Evolutionary conservation across 2,113 vertebrate species (phyloP).

Genomic region (Sebastes schlegelii): DNA sequence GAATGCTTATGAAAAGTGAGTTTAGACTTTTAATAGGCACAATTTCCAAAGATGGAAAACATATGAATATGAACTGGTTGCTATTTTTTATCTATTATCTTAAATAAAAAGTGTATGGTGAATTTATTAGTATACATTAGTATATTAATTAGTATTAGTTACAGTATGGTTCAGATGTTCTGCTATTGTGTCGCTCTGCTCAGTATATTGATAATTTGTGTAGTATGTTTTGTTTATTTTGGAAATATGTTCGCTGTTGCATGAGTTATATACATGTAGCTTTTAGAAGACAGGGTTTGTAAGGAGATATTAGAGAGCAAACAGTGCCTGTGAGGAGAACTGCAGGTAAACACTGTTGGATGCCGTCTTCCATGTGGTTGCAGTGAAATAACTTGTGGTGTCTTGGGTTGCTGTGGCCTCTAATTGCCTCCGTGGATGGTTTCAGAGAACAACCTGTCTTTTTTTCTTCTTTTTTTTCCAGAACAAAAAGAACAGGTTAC

Average conservation of each 20-base stretch:
- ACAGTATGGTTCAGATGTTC: background rate
- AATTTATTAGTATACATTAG: background rate
- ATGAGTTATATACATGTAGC: background rate
- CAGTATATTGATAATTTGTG: background rate
- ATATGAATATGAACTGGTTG: background rate
- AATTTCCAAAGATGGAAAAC: background rate
- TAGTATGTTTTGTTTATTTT: background rate
- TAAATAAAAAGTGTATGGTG: background rate
- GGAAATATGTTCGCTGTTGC: background rate
- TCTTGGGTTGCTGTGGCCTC: slow-evolving; percentile 25
- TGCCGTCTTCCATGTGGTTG: slow-evolving; percentile 11
- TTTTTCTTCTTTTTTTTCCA: background rate
- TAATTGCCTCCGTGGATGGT: slow-evolving; percentile 34
- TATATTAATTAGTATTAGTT: no score
- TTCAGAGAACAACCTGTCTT: slow-evolving; percentile 20
- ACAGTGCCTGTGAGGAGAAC: slow-evolving; percentile 18
- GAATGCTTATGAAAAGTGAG: background rate
- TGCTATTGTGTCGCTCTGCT: background rate
- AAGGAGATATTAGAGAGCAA: slow-evolving; percentile 17
- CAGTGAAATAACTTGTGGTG: slow-evolving; percentile 6
- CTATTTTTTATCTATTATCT: background rate
- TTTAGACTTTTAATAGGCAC: background rate
- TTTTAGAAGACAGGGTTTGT: background rate
- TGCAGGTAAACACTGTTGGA: slow-evolving; percentile 10
- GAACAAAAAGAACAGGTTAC: slow-evolving; percentile 1